phyloP scores from a whole-genome alignment of 2,888 invertebrate species.

The Gastrophysa polygoni region DNA sequence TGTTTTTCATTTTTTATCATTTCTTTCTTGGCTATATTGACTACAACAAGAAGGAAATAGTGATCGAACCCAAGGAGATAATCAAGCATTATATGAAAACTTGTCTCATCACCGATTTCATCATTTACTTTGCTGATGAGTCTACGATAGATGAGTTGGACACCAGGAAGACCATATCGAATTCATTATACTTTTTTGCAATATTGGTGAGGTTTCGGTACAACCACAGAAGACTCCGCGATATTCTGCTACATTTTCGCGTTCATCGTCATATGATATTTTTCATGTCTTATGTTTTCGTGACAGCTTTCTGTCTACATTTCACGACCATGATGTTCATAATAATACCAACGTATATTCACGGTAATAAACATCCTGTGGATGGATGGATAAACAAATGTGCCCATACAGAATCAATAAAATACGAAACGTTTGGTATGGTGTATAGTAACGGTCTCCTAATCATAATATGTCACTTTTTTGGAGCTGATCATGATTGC shows the following conservation, averaged over 20 bases:
- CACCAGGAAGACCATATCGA: too few relatives aligned
- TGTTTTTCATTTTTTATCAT: too few relatives aligned
- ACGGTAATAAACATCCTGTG: neutral
- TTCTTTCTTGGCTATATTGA: constrained; percentile 5
- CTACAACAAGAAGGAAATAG: neutral
- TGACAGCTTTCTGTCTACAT: neutral
- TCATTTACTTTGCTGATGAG: neutral
- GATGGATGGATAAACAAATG: too few relatives aligned
- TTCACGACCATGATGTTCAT: neutral
- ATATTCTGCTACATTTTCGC: neutral
- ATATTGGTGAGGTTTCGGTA: neutral
- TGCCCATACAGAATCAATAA: too few relatives aligned
- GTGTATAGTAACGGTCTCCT: neutral
- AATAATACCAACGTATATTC: neutral
- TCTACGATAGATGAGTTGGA: too few relatives aligned
- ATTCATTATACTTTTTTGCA: neutral
- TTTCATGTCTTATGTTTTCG: neutral
- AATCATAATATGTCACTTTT: neutral
- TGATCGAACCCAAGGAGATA: neutral
- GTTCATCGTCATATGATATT: neutral
- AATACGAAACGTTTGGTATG: neutral
- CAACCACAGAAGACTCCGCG: neutral
- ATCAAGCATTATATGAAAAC: neutral
- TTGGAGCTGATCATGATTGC: neutral
- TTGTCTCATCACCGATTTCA: neutral